Conservation (phyloP, 2,113 vertebrate genomes). For the Apaloderma vittatum region DNA sequence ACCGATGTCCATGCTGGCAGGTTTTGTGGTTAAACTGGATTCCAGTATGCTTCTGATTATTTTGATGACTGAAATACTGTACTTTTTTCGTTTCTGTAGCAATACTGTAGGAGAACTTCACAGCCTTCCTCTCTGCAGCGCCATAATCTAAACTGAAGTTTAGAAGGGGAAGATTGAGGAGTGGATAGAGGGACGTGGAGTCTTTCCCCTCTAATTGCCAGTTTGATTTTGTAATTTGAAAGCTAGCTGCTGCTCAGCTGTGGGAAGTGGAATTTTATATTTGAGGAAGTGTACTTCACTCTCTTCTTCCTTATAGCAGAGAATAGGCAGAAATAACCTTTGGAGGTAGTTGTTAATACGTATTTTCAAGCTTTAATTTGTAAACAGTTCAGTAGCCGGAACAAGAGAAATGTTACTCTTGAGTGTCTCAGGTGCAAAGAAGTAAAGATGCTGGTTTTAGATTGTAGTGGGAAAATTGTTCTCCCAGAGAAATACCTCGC, state of each 20-base stretch:
- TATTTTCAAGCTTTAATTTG: background rate
- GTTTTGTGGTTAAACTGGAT: constrained; percentile 10
- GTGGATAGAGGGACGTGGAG: background rate
- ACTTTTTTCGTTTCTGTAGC: background rate
- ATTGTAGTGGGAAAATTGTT: background rate
- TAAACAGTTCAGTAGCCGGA: background rate
- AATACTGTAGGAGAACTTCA: background rate
- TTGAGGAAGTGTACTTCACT: background rate
- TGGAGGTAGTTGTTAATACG: background rate
- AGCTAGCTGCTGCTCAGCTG: background rate
- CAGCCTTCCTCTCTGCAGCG: background rate
- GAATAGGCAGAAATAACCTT: background rate
- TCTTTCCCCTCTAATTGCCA: background rate
- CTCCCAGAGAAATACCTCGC: background rate
- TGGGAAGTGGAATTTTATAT: background rate
- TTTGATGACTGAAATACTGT: background rate
- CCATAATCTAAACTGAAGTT: background rate
- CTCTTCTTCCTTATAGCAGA: background rate
- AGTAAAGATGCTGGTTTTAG: background rate
- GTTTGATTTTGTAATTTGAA: background rate
- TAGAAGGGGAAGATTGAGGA: background rate
- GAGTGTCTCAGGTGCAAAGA: background rate
- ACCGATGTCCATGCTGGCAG: constrained; percentile 7
- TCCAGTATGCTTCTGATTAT: background rate
- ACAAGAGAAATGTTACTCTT: background rate